Percentiles rank a stretch among this genome's conserved stretches.
phyloP scores from a whole-genome alignment of 2,888 invertebrate genomes.

The Argyresthia albistria region DNA sequence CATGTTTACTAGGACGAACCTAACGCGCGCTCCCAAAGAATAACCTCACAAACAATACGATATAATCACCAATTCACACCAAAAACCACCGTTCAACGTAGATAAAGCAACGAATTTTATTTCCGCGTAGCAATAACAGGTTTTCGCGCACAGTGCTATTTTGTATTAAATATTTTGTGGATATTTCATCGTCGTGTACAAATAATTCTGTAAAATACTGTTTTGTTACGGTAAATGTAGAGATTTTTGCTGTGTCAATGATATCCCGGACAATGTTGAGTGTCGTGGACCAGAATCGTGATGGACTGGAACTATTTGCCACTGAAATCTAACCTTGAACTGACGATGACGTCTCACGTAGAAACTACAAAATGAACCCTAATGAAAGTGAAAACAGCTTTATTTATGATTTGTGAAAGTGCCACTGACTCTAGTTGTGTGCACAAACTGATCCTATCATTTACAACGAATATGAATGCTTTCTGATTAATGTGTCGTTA shows the following conservation, averaged over 20 bases:
- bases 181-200: not conserved
- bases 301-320: not conserved
- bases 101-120: slow-evolving; percentile 47
- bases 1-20: slow-evolving; percentile 63
- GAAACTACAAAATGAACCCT: too few relatives aligned
- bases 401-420: too few relatives aligned
- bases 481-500: not conserved
- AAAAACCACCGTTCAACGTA: slow-evolving; percentile 24
- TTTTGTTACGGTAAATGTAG: too few relatives aligned
- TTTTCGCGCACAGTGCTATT: too few relatives aligned
- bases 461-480: not conserved
- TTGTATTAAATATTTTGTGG: not conserved
- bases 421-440: not conserved
- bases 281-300: too few relatives aligned
- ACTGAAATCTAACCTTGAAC: not conserved
- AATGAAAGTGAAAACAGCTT: too few relatives aligned
- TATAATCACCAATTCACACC: slow-evolving; percentile 32
- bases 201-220: too few relatives aligned
- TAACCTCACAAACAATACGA: slow-evolving; percentile 52
- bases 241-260: too few relatives aligned
- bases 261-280: too few relatives aligned
- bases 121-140: not conserved
- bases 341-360: too few relatives aligned
- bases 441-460: not conserved
- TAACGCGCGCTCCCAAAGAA: slow-evolving; percentile 58